Evolutionary conservation across 2,113 vertebrate species (phyloP).

Genomic region (Lucifuga dentata): DNA sequence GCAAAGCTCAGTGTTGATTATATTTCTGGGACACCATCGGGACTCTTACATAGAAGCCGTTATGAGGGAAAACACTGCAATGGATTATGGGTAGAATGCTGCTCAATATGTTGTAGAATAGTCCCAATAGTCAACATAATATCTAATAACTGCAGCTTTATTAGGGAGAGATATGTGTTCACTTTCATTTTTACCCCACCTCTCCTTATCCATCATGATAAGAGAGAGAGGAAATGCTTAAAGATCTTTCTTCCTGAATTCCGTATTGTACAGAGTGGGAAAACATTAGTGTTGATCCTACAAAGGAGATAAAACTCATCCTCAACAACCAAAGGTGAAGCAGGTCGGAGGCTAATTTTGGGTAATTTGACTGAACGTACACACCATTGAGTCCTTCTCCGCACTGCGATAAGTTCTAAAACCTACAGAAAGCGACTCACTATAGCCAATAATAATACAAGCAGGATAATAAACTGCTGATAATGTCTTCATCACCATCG

Average conservation of each 20-base stretch:
- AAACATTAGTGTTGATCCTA: background rate
- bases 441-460: too few species aligned
- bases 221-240: background rate
- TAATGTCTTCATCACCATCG: conserved; percentile 20
- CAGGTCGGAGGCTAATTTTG: background rate
- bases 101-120: background rate
- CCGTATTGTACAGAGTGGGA: background rate
- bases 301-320: background rate
- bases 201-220: background rate
- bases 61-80: conserved; percentile 3
- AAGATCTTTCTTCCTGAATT: background rate
- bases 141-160: background rate
- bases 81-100: conserved; percentile 14
- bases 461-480: conserved; percentile 29
- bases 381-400: background rate
- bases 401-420: background rate
- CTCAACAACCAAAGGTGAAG: background rate
- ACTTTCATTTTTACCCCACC: background rate
- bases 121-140: background rate
- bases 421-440: background rate
- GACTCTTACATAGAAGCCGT: background rate
- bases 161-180: background rate
- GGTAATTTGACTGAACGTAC: background rate
- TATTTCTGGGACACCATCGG: conserved; percentile 13
- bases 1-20: conserved; percentile 1